Conservation (phyloP, 2,888 invertebrate genomes). For the Acrobasis suavella region DNA sequence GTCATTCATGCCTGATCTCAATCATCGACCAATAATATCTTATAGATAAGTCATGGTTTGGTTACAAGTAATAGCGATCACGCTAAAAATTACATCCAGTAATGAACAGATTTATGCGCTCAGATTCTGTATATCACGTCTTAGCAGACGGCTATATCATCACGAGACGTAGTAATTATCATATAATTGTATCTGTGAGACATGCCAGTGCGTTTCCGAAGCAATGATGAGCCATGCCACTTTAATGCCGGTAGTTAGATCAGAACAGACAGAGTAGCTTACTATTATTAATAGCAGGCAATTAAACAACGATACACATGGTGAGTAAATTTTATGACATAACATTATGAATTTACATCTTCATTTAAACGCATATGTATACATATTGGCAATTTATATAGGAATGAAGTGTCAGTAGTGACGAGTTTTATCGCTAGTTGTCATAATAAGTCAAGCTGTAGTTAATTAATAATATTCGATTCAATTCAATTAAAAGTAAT, state of each 20-base stretch:
- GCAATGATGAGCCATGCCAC: neutral
- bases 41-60: neutral
- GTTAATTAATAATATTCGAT: too few relatives aligned
- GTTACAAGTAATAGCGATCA: neutral
- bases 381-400: too few relatives aligned
- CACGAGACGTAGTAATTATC: conserved; percentile 8
- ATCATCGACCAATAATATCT: neutral
- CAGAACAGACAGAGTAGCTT: neutral
- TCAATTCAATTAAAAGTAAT: too few relatives aligned
- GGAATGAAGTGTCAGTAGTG: too few relatives aligned
- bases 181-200: conserved; percentile 4
- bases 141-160: neutral
- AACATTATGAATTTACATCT: neutral
- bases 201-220: neutral
- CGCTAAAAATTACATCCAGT: neutral
- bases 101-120: neutral
- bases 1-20: neutral
- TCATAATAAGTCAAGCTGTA: too few relatives aligned
- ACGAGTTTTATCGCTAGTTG: too few relatives aligned
- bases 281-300: neutral
- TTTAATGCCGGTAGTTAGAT: neutral
- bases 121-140: neutral
- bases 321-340: neutral
- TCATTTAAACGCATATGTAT: neutral
- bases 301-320: neutral